Base-by-base conservation (phyloP, 1,140 invertebrate species). In the Drosophila lacteicornis region DNA sequence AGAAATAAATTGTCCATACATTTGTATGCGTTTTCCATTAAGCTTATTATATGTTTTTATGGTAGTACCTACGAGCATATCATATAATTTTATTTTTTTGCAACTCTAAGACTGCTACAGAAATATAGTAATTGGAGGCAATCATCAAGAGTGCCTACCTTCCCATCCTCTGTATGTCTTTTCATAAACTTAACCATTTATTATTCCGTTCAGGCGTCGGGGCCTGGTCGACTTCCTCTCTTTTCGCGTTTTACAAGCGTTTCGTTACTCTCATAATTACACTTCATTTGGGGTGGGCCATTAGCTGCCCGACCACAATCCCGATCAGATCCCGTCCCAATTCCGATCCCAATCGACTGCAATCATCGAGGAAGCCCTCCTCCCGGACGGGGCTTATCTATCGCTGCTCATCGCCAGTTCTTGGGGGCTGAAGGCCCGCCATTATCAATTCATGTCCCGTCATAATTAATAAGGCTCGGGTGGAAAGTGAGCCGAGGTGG, bases 401-500 rank as follows among this genome's bases (percentile, higher is more conserved):
- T 69, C 61, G 57, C 58, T 43, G 66, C 63, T 59, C 81, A 84
- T 84, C 81, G 74, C 47, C 76, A 57, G 65, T 60, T 63, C 55
- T 63, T 47, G 50, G 66, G 73, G 66, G 50, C 17, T 61, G 59
- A 79, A 53, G 69, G 40, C 68, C 59, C 33, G 50, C 79, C 80
- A 78, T 90, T 87, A 80, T 87, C 84, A 90, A 90, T 85, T 79
- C 84, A 87, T 88, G 80, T 71, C 49, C 85, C 85, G 85, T 84
- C 85, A 90, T 88, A 88, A 88, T 88, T 88, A 88, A 88, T 90
- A 90, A 85, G 80, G 51, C 74, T 84, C 84, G 70, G 60, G 42
- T 63, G 69, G 67, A 57, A 49, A 55, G 43, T 55, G 50, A 55
- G 8, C 13, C 19, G 33, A 1, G 53, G 33, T 1, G 62, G 57